Evolutionary conservation across 2,888 invertebrate species (phyloP), one percentile per base, ranked within the genome.

Genomic region (Pseudolycoriella hygida): DNA sequence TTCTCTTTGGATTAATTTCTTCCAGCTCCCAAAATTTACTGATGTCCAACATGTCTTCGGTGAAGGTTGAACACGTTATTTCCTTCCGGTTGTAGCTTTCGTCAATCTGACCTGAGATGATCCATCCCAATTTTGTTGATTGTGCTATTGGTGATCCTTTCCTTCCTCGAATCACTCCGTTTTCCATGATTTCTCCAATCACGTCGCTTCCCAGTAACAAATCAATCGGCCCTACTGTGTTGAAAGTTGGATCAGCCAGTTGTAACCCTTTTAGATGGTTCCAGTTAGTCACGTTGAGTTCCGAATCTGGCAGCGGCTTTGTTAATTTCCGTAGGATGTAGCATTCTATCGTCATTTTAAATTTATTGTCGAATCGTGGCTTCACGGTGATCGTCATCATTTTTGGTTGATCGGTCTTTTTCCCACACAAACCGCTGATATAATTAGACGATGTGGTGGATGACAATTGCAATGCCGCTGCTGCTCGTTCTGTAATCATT

Each of bases 51-150:
- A n/a, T n/a, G n/a, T n/a, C n/a, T n/a, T n/a, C n/a, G n/a, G n/a
- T n/a, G n/a, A n/a, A n/a, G n/a, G n/a, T n/a, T n/a, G n/a, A n/a
- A n/a, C n/a, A n/a, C n/a, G n/a, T n/a, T n/a, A n/a, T n/a, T n/a
- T n/a, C n/a, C n/a, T n/a, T n/a, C n/a, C n/a, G n/a, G n/a, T n/a
- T n/a, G n/a, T n/a, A n/a, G n/a, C n/a, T n/a, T n/a, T n/a, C n/a
- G n/a, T n/a, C n/a, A n/a, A n/a, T n/a, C n/a, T n/a, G 18, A 11
- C 42, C 42, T n/a, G 38, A 38, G 12, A 43, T 3, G 12, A 41
- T n/a, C 40, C 41, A 48, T 17, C 45, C 43, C n/a, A 43, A 40
- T 12, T 17, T 17, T 14, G 43, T 48, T 3, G 40, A n/a, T 17
- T 45, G 42, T 3, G 19, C 19, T 5, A 42, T 19, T 11, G 44